Evolutionary conservation across 2,888 invertebrate species (phyloP), one percentile per base, ranked within the genome.

Genomic region (Drosophila vallismaia): DNA sequence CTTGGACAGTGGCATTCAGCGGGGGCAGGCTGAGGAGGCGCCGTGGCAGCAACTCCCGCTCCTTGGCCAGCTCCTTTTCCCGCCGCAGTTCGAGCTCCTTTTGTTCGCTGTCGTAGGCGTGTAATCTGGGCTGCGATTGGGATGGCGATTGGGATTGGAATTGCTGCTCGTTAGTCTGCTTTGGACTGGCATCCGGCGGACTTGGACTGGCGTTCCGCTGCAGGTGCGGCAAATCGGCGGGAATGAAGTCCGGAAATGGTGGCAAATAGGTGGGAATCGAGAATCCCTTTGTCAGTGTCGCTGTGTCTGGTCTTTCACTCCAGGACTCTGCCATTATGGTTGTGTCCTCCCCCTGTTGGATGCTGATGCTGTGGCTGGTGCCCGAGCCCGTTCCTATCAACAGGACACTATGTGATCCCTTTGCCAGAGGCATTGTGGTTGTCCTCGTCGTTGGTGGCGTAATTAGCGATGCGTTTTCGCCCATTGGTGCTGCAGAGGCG

Each of bases 1-100:
- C 93, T 92, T 97, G 97, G 76, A 97, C 96, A 68, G 97, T 97
- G 91, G 97, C 95, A 93, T 97, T 97, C 90, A 95, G 95, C 42
- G 89, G 72, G n/a, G 79, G 84, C 53, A 79, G 78, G 46, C 84
- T 88, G 45, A 88, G 86, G 58, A 78, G 88, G 9, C 76, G 79
- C 1, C 78, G 76, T n/a, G 85, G 77, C 55, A 75, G 42, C 57
- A 60, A 71, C 31, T 81, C 83, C 49, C 80, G 67, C 44, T 84
- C 88, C 45, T 68, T 72, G 12, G 87, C 87, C 82, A 82, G 72
- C 58, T 86, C 79, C 68, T 87, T 87, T 24, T 84, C 87, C 0
- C 82, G 82, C 4, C 76, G 62, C 60, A 82, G 24, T 38, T 82
- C 85, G 54, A 58, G 57, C 33, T 74, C 87, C 73, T 82, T 82